Evolutionary conservation across 2,113 vertebrate species (phyloP).

Genomic region (Centropristis striata): DNA sequence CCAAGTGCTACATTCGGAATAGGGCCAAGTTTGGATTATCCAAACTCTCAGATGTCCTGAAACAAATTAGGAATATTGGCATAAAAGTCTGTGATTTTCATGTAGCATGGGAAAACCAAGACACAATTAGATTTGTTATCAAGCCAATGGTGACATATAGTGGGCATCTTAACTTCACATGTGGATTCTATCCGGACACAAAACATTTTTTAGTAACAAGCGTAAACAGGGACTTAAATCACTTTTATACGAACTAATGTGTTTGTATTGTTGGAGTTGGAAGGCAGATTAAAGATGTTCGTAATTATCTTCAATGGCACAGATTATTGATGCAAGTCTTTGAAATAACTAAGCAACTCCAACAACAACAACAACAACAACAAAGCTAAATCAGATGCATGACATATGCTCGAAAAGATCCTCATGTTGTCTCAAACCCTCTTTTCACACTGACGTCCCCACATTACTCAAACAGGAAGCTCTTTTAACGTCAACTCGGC

Average conservation of each 20-base stretch:
- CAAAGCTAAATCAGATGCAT: constrained; percentile 26
- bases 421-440: neutral
- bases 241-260: neutral
- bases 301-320: constrained; percentile 9
- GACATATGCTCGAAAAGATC: constrained; percentile 1
- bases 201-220: neutral
- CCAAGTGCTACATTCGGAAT: too few relatives aligned
- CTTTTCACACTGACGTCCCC: neutral
- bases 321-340: constrained; percentile 8
- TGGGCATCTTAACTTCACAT: neutral
- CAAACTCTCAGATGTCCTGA: too few relatives aligned
- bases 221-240: constrained; percentile 9
- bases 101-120: neutral
- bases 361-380: too few relatives aligned
- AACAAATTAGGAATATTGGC: too few relatives aligned
- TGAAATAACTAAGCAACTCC: constrained; percentile 1
- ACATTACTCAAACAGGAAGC: constrained; percentile 31
- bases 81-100: neutral
- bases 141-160: neutral
- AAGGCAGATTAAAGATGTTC: neutral
- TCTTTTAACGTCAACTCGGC: constrained; percentile 37
- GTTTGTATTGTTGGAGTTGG: constrained; percentile 3
- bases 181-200: neutral
- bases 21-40: too few relatives aligned
- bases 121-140: neutral